These are phyloP conservation scores for Epicampocera succincta DNA, from an alignment of 2,888 invertebrate species.

Conservation along the genomic window DNA sequence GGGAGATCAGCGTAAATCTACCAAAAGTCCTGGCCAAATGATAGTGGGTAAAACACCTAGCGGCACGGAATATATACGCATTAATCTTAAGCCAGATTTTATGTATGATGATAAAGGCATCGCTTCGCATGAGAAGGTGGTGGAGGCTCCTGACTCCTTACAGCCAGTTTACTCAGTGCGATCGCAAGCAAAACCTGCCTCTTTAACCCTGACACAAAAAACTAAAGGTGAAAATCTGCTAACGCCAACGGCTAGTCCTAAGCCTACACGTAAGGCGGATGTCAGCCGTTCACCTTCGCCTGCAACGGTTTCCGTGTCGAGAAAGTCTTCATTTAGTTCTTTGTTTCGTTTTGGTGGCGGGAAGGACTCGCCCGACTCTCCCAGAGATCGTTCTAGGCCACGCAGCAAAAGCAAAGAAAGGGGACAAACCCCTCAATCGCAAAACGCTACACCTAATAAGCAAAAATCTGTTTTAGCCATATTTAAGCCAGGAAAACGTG, in stretches of 20 bases:
- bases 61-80: conserved; percentile 84
- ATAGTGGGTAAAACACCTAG: conserved; percentile 80
- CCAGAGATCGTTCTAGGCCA: conserved; percentile 81
- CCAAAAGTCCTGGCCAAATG: conserved; percentile 79
- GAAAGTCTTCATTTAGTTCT: conserved; percentile 91
- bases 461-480: conserved; percentile 87
- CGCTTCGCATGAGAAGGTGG: conserved; percentile 79
- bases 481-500: conserved; percentile 84
- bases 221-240: conserved; percentile 80
- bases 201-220: conserved; percentile 82
- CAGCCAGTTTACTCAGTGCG: conserved; percentile 75
- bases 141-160: conserved; percentile 77
- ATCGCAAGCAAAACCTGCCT: conserved; percentile 83
- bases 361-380: conserved; percentile 83
- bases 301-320: conserved; percentile 85
- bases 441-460: conserved; percentile 84
- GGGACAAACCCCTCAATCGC: conserved; percentile 79
- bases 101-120: conserved; percentile 85
- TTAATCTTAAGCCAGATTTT: conserved; percentile 88
- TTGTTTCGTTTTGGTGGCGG: conserved; percentile 84
- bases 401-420: conserved; percentile 87
- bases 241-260: conserved; percentile 83
- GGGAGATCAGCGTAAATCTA: conserved; percentile 76
- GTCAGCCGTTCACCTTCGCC: conserved; percentile 87
- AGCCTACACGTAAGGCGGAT: conserved; percentile 79